Conservation (phyloP, 2,113 vertebrate species). For the Megaceryle maxima region DNA sequence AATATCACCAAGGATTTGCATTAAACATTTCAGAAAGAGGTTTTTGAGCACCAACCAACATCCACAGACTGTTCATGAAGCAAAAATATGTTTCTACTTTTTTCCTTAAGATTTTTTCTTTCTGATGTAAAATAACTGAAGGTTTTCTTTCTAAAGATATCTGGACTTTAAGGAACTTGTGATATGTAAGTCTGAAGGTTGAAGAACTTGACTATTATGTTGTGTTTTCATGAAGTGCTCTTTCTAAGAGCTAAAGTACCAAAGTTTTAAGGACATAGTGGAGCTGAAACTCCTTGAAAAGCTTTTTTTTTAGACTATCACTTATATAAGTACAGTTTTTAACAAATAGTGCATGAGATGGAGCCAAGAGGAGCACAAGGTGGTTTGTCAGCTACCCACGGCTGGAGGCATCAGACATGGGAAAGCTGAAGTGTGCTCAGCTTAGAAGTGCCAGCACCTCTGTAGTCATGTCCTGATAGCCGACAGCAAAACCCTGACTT, state of each 20-base stretch:
- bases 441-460: not conserved
- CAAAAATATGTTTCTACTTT: not conserved
- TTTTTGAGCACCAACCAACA: not conserved
- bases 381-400: not conserved
- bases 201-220: not conserved
- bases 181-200: not conserved
- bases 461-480: fast-evolving
- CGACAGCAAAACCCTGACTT: not conserved
- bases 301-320: not conserved
- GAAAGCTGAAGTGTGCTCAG: not conserved
- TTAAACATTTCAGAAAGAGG: constrained; percentile 2
- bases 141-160: not conserved
- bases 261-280: not conserved
- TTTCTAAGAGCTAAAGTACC: not conserved
- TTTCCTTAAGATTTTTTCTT: not conserved
- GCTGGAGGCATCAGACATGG: fast-evolving
- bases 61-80: not conserved
- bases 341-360: not conserved
- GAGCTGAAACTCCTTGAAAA: not conserved
- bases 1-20: constrained; percentile 20
- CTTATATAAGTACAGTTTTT: not conserved
- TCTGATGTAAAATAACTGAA: not conserved
- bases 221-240: not conserved
- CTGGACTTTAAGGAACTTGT: not conserved
- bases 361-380: not conserved